These are phyloP conservation scores for Amblyopsis rosae DNA, from an alignment of 2,113 vertebrate genomes.

Conservation along the genomic window DNA sequence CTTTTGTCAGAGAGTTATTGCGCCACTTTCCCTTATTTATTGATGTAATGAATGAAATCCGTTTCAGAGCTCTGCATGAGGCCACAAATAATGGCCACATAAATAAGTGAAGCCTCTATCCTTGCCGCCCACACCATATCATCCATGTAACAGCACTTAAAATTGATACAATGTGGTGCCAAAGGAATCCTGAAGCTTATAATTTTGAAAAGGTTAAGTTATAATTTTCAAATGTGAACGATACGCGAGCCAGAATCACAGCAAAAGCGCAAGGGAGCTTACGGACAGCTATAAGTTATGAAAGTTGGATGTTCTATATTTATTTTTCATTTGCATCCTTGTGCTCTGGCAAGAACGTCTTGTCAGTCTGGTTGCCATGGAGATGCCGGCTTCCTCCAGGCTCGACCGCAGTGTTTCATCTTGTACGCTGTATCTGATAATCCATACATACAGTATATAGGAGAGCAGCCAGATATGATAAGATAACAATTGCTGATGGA, in stretches of 20 bases:
- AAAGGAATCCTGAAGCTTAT: constrained; percentile 23
- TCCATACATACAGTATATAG: not conserved
- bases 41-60: constrained; percentile 2
- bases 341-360: constrained; percentile 7
- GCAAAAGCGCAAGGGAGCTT: no score
- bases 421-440: constrained; percentile 26
- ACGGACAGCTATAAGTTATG: not conserved
- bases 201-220: constrained; percentile 26
- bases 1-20: constrained; percentile 27
- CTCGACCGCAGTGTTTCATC: constrained; percentile 13
- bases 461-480: constrained; percentile 6
- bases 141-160: constrained; percentile 28
- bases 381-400: constrained; percentile 13
- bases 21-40: constrained; percentile 16
- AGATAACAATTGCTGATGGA: not conserved
- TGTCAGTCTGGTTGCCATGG: constrained; percentile 8
- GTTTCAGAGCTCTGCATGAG: constrained; percentile 7
- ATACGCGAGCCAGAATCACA: not conserved
- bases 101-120: constrained; percentile 30
- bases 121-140: constrained; percentile 21
- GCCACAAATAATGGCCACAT: constrained; percentile 26
- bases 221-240: constrained; percentile 16
- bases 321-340: constrained; percentile 42
- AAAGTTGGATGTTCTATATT: constrained; percentile 34
- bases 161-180: constrained; percentile 26